A percentile compares a stretch with the other conserved stretches of the same genome.
Conservation (phyloP, 2,113 vertebrate genomes). For the Centrocercus urophasianus region DNA sequence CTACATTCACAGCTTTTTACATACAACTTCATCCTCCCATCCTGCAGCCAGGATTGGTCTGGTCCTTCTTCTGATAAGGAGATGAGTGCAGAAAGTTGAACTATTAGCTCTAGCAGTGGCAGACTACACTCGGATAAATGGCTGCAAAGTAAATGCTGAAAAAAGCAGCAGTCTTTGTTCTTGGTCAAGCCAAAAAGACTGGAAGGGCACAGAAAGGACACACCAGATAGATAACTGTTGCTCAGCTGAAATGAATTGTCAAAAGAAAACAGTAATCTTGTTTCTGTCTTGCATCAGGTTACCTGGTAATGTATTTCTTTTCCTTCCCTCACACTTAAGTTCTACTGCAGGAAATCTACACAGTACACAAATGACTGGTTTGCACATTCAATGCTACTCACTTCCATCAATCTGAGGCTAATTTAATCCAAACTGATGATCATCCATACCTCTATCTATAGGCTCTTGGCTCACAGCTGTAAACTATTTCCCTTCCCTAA, state of each 20-base stretch:
- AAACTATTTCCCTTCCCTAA: not conserved
- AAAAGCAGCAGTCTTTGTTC: not conserved
- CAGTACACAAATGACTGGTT: not conserved
- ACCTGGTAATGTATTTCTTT: not conserved
- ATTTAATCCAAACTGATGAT: not conserved
- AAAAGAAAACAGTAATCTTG: not conserved
- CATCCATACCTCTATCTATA: not conserved
- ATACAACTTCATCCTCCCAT: not conserved
- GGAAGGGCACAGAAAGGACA: not conserved
- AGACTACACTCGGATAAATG: not conserved
- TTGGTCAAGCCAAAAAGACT: not conserved
- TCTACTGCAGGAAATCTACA: not conserved
- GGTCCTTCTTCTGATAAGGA: not conserved
- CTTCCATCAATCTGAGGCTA: not conserved
- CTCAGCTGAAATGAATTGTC: not conserved
- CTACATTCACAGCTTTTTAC: not conserved
- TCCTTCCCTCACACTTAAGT: not conserved
- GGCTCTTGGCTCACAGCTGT: not conserved
- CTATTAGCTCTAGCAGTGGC: not conserved
- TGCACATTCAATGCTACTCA: not conserved
- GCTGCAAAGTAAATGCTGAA: not conserved
- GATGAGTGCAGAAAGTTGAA: not conserved
- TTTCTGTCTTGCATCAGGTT: not conserved
- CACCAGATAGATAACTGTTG: not conserved
- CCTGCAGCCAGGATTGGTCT: not conserved